Base-by-base conservation (phyloP, 2,888 invertebrate genomes). In the Acronicta aceris region DNA sequence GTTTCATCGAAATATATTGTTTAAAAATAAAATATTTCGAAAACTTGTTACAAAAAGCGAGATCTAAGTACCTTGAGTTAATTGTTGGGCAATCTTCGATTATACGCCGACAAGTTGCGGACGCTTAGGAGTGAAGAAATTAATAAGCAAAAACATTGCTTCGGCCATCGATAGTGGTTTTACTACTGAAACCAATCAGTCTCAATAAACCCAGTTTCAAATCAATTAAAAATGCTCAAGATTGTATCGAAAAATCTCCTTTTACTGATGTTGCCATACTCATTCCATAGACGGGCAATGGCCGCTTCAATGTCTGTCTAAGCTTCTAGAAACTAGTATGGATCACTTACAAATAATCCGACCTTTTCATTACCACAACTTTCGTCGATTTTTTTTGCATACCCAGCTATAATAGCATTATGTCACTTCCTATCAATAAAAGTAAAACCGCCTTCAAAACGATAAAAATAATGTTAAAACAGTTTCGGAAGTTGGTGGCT, bases 81-180 rank as follows among this genome's bases (percentile, higher is more conserved):
- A 40, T 17, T 71, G 54, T 85, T 85, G 68, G 55, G 82, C 74
- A 86, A 85, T 55, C 55, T 52, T 74, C 77, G 63, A 87, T 86
- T 87, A 82, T 63, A 83, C 82, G 80, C 73, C 67, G 65, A 67
- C 79, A 81, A 81, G 81, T 85, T 84, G 81, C 83, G 74, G 77
- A 75, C 59, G 70, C 16, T 71, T 57, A 59, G 63, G 60, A 66
- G 67, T 83, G 78, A 76, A 69, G 82, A 83, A 86, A 83, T 33
- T 33, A 33, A 33, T 68, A 74, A 56, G 59, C 69, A 74, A 78
- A 74, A 78, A 71, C 51, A 56, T 53, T 51, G 58, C 58, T 62
- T 58, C 49, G 30, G 38, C 46, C 43, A 57, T 45, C 48, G 43
- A 50, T 45, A 61, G 16, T 36, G 42, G 46, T 52, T 74, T 60